Evolutionary conservation across 2,888 invertebrate species (phyloP), one percentile per base, ranked within the genome.

Genomic region (Melanchra persicariae): DNA sequence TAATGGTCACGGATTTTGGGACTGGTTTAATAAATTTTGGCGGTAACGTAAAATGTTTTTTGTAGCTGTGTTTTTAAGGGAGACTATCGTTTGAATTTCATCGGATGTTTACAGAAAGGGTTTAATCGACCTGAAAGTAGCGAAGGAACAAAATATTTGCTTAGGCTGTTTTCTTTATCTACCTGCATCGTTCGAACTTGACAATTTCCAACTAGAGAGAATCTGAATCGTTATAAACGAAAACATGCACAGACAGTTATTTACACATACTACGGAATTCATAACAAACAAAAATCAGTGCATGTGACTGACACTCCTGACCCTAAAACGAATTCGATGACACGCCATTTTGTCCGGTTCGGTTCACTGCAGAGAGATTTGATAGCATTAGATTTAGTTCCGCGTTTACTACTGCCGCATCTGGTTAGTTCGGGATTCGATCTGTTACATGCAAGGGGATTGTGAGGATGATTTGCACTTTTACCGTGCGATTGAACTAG

Each of bases 301-400:
- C 65, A 65, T 47, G 30, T 82, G 68, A 54, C 58, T 40, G 45
- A 8, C 19, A 63, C 52, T 63, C 19, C 55, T 70, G 77, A 70
- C 77, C 83, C 43, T 74, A 83, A 82, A 82, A 59, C 70, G 77
- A 83, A 83, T 70, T 55, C 70, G 70, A 81, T 82, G 83, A 82
- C 74, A 63, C 57, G 51, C 70, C 63, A 77, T 81, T n/a, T 83
- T 81, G 65, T 81, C 63, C 61, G 60, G 61, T 37, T 73, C 73
- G 49, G 65, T 74, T 77, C 65, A 30, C 57, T 78, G 77, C 77
- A 78, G 81, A 78, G 62, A 76, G 70, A 74, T 81, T 83, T 65
- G 70, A 77, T 69, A 37, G 65, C 49, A 59, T 78, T 59, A 61
- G 64, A 70, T 59, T 64, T 59, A 45, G 55, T 67, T 70, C 70